A percentile compares a stretch with the other conserved stretches of the same genome.
Evolutionary conservation across 2,797 vertebrate species (phyloP).

Genomic region (Sebastes dallii): DNA sequence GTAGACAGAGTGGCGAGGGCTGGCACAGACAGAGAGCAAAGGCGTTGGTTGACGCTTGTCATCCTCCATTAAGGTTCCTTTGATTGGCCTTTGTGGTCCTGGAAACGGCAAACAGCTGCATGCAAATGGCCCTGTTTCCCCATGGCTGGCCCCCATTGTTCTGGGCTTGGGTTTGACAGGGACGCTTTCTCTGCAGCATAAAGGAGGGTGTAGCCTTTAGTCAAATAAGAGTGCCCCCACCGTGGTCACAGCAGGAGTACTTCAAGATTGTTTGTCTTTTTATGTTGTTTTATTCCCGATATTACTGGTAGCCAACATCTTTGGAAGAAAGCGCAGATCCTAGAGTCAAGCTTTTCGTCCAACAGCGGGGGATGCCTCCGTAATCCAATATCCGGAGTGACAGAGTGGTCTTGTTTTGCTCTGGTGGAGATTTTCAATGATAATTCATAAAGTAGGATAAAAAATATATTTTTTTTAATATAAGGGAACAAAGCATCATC

Average conservation of each 20-base stretch:
- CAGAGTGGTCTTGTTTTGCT: slow-evolving; percentile 63
- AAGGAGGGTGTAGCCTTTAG: slow-evolving; percentile 86
- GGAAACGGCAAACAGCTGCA: slow-evolving; percentile 97
- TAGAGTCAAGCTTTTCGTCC: slow-evolving; percentile 82
- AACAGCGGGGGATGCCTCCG: slow-evolving; percentile 74
- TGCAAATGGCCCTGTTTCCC: slow-evolving; percentile 91
- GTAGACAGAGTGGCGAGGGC: slow-evolving; percentile 66
- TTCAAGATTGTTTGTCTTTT: slow-evolving; percentile 85
- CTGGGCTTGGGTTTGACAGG: slow-evolving; percentile 87
- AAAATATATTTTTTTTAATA: slow-evolving; percentile 49
- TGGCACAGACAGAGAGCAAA: slow-evolving; percentile 75
- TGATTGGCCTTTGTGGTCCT: slow-evolving; percentile 93
- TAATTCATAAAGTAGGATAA: slow-evolving; percentile 42
- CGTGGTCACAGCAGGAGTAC: slow-evolving; percentile 85
- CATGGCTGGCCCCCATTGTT: slow-evolving; percentile 89
- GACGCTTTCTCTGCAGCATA: slow-evolving; percentile 88
- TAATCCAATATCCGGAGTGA: slow-evolving; percentile 81
- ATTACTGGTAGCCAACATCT: slow-evolving; percentile 83
- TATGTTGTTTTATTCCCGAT: slow-evolving; percentile 79
- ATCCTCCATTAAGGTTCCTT: slow-evolving; percentile 88
- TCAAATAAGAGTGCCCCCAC: slow-evolving; percentile 87
- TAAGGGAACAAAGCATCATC: slow-evolving; percentile 46
- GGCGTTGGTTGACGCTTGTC: slow-evolving; percentile 88
- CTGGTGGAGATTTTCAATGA: slow-evolving; percentile 62
- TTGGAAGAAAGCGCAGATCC: slow-evolving; percentile 83